A percentile compares a stretch with the other conserved stretches of the same genome.
Conservation (phyloP, 2,113 vertebrate genomes). For the Orycteropus afer region DNA sequence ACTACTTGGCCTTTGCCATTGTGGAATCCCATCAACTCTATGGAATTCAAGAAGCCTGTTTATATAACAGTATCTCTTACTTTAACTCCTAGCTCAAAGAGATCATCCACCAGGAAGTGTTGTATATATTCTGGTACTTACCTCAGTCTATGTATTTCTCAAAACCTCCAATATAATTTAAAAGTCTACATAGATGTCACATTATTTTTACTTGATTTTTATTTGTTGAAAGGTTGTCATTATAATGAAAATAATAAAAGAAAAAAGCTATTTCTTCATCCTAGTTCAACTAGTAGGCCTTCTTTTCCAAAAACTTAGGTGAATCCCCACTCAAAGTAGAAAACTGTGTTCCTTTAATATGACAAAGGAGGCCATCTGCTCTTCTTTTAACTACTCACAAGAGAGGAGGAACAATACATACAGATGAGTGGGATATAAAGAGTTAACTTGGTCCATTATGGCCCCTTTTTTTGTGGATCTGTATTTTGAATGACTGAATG, state of each 20-base stretch:
- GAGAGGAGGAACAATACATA: background rate
- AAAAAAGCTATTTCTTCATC: background rate
- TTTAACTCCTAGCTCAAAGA: background rate
- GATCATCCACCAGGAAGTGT: background rate
- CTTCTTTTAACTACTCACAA: background rate
- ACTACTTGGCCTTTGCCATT: background rate
- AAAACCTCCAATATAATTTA: background rate
- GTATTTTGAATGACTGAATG: too few species aligned
- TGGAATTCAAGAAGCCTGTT: background rate
- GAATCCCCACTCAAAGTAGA: background rate
- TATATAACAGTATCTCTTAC: background rate
- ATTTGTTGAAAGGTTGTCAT: background rate
- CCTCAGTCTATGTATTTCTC: background rate
- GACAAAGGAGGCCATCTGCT: background rate
- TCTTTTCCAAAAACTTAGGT: background rate
- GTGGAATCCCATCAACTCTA: background rate
- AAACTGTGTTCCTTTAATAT: background rate
- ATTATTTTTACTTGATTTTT: background rate
- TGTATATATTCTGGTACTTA: background rate
- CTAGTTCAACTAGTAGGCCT: background rate
- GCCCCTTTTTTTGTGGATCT: background rate
- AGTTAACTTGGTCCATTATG: background rate
- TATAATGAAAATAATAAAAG: background rate
- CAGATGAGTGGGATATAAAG: background rate
- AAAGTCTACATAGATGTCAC: background rate